These are phyloP conservation scores for Grantiella picta DNA, from an alignment of 2,113 vertebrate species.

Conservation along the genomic window DNA sequence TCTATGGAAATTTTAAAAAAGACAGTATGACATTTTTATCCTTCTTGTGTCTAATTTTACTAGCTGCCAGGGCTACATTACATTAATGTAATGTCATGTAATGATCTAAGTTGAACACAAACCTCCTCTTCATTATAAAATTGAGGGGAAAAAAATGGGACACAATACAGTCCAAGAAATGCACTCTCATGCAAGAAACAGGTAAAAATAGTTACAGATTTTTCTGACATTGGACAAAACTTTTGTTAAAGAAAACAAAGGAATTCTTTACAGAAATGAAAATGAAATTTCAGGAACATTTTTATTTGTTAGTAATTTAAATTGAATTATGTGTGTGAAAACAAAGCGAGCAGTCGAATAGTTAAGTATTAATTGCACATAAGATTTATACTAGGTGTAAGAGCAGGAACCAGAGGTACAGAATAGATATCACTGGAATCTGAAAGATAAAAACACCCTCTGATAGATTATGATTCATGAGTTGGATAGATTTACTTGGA, in stretches of 20 bases:
- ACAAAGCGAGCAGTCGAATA: neutral
- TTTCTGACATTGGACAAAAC: neutral
- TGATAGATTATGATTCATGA: slow-evolving; percentile 9
- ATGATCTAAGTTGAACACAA: neutral
- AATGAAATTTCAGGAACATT: neutral
- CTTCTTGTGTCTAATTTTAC: neutral
- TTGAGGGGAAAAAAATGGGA: accelerated
- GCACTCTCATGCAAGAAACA: neutral
- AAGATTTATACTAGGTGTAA: neutral
- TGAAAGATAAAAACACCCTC: slow-evolving; percentile 6
- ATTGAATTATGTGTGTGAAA: neutral
- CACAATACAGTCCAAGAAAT: neutral
- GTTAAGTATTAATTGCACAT: neutral
- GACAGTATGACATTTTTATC: neutral
- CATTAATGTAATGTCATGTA: neutral
- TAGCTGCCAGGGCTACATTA: neutral
- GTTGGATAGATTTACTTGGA: neutral
- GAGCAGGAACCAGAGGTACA: neutral
- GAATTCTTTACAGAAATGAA: neutral
- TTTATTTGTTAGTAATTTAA: neutral
- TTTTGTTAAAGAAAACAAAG: neutral
- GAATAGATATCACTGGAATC: neutral
- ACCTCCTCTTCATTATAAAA: neutral
- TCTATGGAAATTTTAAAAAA: neutral
- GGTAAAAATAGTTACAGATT: neutral